Evolutionary conservation across 2,888 invertebrate genomes (phyloP), one percentile per base, ranked within the genome.

Genomic region (Enoplolaimus lenunculus): DNA sequence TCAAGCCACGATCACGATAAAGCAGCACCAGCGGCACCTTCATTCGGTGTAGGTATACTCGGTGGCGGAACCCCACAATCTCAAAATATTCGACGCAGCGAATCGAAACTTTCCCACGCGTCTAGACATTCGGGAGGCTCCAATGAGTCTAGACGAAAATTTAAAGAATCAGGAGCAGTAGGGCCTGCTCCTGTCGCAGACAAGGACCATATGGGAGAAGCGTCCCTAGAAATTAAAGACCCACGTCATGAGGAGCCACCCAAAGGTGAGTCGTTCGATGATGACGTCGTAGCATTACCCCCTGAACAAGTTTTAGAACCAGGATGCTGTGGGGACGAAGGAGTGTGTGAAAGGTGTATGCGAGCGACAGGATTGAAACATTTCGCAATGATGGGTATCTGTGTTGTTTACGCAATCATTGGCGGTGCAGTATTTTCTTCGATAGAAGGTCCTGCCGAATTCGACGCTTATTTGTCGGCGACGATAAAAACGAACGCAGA

Each of bases 281-380:
- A 45, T 13, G 45, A 45, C 45, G 45, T 45, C 7, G n/a, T n/a
- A n/a, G n/a, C n/a, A n/a, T n/a, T n/a, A n/a, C n/a, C n/a, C n/a
- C n/a, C n/a, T n/a, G 45, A 45, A 21, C 7, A 13, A 21, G 45
- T 45, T 7, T 7, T 13, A 45, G 21, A 7, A 13, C 45, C 45
- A 13, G 45, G 45, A 45, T 45, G 45, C 45, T 45, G 45, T 45
- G 45, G 45, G 21, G 45, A 45, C 21, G 45, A 45, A 21, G 45
- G 45, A 45, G 7, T 13, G 7, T 45, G 45, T 21, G 45, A 45
- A 21, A 7, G 45, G 21, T 45, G 45, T 21, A 21, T 45, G 7
- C 45, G 45, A 13, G 45, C 45, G 7, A 45, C 45, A 45, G 67
- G 67, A 3, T 34, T 66, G n/a, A 34, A 66, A 66, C 67, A 66